Evolutionary conservation across 2,113 vertebrate genomes (phyloP).

Genomic region (Eudyptes chrysolophus): DNA sequence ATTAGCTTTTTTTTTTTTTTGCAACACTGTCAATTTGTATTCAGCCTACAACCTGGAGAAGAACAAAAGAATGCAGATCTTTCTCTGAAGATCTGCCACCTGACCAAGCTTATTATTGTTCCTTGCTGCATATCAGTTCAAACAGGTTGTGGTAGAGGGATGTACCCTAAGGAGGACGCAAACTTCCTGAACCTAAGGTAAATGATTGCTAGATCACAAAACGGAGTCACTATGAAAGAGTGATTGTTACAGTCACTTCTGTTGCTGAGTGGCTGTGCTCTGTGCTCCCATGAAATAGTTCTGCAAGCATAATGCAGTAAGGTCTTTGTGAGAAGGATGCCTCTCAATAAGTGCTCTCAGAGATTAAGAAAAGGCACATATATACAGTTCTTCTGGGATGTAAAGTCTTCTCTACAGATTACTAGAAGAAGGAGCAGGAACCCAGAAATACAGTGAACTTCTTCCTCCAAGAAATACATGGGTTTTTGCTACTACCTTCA

Average conservation of each 20-base stretch:
- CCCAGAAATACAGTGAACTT: not conserved
- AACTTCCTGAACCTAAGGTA: constrained; percentile 31
- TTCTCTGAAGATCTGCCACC: not conserved
- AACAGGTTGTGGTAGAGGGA: not conserved
- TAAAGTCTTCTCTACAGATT: not conserved
- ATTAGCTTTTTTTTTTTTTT: not conserved
- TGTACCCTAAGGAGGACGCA: not conserved
- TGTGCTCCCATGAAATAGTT: not conserved
- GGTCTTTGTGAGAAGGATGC: not conserved
- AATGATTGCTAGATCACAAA: constrained; percentile 26
- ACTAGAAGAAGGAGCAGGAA: not conserved
- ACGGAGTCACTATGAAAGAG: not conserved
- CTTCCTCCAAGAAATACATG: not conserved
- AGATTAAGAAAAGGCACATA: not conserved
- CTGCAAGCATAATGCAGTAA: not conserved
- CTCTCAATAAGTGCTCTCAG: not conserved
- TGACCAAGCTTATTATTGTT: not conserved
- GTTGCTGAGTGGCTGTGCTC: fast-evolving
- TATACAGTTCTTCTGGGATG: not conserved
- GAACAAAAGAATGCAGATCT: not conserved
- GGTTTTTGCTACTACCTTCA: not conserved
- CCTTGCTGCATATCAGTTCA: not conserved
- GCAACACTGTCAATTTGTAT: not conserved
- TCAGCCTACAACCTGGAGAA: not conserved
- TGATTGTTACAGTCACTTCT: not conserved